A percentile compares a stretch with the other conserved stretches of the same genome.
phyloP scores from a whole-genome alignment of 2,888 invertebrate genomes.

The Phyto melanocephala region DNA sequence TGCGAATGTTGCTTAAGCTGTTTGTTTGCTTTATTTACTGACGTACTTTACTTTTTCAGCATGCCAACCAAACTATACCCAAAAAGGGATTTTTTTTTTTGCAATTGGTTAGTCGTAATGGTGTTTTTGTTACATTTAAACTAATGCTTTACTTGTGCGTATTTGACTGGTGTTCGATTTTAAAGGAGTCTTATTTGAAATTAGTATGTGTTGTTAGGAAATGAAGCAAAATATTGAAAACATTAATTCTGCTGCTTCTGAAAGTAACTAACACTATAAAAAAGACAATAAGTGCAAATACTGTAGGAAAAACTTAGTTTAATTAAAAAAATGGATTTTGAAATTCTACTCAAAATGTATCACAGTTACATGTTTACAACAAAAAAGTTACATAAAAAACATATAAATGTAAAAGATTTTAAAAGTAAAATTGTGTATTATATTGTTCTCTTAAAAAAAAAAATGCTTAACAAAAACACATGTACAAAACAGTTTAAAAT shows the following conservation, averaged over 20 bases:
- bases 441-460: neutral
- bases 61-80: neutral
- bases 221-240: neutral
- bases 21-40: slow-evolving; percentile 9
- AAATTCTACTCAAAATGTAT: neutral
- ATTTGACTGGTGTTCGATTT: neutral
- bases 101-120: neutral
- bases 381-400: no score
- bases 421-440: slow-evolving; percentile 41
- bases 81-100: slow-evolving; percentile 25
- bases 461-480: neutral
- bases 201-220: neutral
- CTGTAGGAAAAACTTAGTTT: no score
- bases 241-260: neutral
- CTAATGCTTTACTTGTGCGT: no score
- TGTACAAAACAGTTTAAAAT: slow-evolving; percentile 1
- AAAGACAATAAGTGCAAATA: no score
- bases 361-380: neutral
- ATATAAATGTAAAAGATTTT: slow-evolving; percentile 17
- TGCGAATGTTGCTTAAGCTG: neutral
- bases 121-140: neutral
- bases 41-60: neutral
- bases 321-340: no score
- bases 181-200: neutral
- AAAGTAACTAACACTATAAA: neutral